These are phyloP conservation scores for Probaryconus sp. DNA, from an alignment of 1,140 invertebrate genomes.

Conservation along the genomic window DNA sequence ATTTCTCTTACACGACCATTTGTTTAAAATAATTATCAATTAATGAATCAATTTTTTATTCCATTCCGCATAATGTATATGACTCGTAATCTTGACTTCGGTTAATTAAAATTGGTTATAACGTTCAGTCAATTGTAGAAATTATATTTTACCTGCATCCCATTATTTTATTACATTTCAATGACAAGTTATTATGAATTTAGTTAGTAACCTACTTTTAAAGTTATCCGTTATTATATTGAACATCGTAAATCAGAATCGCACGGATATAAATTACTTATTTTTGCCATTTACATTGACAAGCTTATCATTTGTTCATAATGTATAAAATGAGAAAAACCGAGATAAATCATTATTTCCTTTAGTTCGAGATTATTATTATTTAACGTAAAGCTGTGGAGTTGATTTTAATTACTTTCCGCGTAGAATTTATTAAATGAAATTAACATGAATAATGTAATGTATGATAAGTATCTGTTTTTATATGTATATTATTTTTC, in stretches of 20 bases:
- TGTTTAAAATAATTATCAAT: too few species aligned
- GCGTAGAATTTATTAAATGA: slow-evolving; percentile 24
- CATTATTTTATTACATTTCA: slow-evolving; percentile 34
- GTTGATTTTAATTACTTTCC: slow-evolving; percentile 30
- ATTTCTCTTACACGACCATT: too few species aligned
- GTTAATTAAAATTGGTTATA: too few species aligned
- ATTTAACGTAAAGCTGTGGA: slow-evolving; percentile 28
- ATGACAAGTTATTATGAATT: slow-evolving; percentile 17
- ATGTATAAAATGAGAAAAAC: slow-evolving; percentile 18
- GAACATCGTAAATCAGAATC: slow-evolving; percentile 27
- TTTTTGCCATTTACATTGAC: slow-evolving; percentile 37
- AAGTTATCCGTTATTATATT: slow-evolving; percentile 9
- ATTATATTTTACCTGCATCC: too few species aligned
- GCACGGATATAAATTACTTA: slow-evolving; percentile 32
- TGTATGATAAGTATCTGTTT: slow-evolving; percentile 6
- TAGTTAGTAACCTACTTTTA: background rate
- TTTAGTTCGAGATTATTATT: slow-evolving; percentile 22
- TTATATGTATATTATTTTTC: slow-evolving; percentile 16
- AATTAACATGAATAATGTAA: slow-evolving; percentile 42
- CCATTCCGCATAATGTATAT: too few species aligned
- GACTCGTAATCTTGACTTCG: too few species aligned
- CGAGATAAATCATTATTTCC: slow-evolving; percentile 34
- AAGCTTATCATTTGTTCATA: slow-evolving; percentile 43
- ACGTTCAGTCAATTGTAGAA: too few species aligned
- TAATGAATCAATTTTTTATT: too few species aligned